phyloP scores from a whole-genome alignment of 2,797 vertebrate genomes.

The Bucorvus abyssinicus region DNA sequence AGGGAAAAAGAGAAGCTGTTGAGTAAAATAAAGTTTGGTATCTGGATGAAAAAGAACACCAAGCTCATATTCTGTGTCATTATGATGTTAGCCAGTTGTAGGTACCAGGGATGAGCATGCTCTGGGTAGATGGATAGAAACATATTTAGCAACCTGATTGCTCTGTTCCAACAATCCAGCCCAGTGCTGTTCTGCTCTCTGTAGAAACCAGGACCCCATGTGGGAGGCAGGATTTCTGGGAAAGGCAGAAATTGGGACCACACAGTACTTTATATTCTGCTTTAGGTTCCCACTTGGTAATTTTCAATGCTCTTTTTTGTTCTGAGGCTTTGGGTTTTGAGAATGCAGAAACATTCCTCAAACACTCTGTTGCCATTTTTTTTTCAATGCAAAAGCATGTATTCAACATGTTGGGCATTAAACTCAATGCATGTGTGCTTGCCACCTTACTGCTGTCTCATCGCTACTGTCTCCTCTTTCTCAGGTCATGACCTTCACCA shows the following conservation, averaged over 20 bases:
- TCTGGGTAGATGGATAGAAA: background rate
- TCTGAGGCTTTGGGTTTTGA: background rate
- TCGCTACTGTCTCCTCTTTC: background rate
- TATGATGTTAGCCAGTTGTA: background rate
- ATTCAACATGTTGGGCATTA: background rate
- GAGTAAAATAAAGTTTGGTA: background rate
- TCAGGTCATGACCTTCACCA: slow-evolving; percentile 59
- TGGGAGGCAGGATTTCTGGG: background rate
- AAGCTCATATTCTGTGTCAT: background rate
- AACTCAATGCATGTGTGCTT: background rate
- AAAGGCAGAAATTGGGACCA: background rate
- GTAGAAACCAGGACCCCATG: background rate
- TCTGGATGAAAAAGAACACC: background rate
- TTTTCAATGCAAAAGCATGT: background rate
- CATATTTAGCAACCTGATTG: background rate
- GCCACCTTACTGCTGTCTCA: slow-evolving; percentile 18
- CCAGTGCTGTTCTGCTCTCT: background rate
- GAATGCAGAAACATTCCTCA: background rate
- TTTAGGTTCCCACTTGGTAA: background rate
- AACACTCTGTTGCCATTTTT: background rate
- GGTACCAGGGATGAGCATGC: background rate
- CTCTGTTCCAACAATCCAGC: background rate
- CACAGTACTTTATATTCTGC: background rate
- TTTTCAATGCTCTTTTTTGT: background rate
- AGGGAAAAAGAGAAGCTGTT: background rate